Conservation (phyloP, 2,113 vertebrate genomes). For the Hemibagrus wyckioides region DNA sequence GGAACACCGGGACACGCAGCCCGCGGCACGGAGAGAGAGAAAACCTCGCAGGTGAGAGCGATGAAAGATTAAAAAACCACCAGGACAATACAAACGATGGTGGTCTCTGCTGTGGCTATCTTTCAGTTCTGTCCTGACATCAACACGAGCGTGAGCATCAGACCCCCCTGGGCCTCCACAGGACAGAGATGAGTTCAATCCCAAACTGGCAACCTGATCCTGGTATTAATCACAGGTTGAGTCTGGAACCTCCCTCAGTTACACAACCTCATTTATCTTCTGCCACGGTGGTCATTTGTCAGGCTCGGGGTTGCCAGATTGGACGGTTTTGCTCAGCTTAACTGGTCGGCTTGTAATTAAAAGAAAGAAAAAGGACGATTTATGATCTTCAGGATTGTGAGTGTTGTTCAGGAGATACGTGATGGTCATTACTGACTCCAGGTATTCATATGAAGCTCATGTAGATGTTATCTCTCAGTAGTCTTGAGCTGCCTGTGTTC, state of each 20-base stretch:
- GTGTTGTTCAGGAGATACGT: background rate
- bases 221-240: slow-evolving; percentile 77
- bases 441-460: no score
- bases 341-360: background rate
- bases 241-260: slow-evolving; percentile 71
- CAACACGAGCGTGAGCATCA: slow-evolving; percentile 50
- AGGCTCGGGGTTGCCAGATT: slow-evolving; percentile 52
- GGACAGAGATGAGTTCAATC: slow-evolving; percentile 63
- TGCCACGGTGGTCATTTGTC: slow-evolving; percentile 67
- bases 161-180: slow-evolving; percentile 26
- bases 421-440: no score
- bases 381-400: background rate
- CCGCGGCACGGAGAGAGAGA: background rate
- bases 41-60: slow-evolving; percentile 53
- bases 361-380: background rate
- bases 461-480: no score
- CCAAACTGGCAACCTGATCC: slow-evolving; percentile 74
- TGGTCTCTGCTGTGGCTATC: slow-evolving; percentile 72
- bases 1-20: background rate
- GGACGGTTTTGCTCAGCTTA: background rate
- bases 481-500: no score
- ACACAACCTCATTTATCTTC: slow-evolving; percentile 76
- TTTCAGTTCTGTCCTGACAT: slow-evolving; percentile 63
- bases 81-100: slow-evolving; percentile 70
- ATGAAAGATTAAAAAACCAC: slow-evolving; percentile 61